Conservation (phyloP, 2,113 vertebrate genomes). For the Chaetops frenatus region DNA sequence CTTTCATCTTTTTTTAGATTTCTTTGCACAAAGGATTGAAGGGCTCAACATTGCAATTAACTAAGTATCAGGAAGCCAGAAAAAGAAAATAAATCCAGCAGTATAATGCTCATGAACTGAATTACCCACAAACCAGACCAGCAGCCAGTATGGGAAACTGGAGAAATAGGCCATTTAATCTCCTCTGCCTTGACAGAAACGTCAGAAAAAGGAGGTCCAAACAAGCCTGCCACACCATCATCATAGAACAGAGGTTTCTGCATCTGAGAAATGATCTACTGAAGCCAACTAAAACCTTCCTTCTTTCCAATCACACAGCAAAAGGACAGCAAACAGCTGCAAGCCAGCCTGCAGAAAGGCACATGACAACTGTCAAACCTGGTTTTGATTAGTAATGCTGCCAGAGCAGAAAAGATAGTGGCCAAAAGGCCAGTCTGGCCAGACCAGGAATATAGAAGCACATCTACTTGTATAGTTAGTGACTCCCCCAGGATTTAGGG, state of each 20-base stretch:
- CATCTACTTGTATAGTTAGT: neutral
- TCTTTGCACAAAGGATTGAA: neutral
- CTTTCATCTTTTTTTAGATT: neutral
- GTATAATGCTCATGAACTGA: neutral
- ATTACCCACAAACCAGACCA: conserved; percentile 4
- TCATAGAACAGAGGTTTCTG: neutral
- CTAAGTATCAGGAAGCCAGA: neutral
- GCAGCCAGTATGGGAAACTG: conserved; percentile 21
- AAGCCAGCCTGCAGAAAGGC: neutral
- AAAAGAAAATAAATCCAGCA: neutral
- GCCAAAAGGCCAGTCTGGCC: neutral
- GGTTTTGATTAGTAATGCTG: conserved; percentile 20
- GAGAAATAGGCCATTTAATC: neutral
- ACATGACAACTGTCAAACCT: neutral
- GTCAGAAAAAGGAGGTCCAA: neutral
- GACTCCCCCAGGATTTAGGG: accelerated
- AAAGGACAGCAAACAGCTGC: neutral
- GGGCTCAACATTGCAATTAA: neutral
- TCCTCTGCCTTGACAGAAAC: neutral
- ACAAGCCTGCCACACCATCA: neutral
- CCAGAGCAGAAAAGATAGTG: neutral
- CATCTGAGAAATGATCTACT: neutral
- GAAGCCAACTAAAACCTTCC: neutral
- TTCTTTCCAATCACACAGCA: neutral
- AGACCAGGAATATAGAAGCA: neutral